Percentiles rank a stretch among this genome's conserved stretches.
Evolutionary conservation across 2,113 vertebrate genomes (phyloP).

Genomic region (Passer montanus): DNA sequence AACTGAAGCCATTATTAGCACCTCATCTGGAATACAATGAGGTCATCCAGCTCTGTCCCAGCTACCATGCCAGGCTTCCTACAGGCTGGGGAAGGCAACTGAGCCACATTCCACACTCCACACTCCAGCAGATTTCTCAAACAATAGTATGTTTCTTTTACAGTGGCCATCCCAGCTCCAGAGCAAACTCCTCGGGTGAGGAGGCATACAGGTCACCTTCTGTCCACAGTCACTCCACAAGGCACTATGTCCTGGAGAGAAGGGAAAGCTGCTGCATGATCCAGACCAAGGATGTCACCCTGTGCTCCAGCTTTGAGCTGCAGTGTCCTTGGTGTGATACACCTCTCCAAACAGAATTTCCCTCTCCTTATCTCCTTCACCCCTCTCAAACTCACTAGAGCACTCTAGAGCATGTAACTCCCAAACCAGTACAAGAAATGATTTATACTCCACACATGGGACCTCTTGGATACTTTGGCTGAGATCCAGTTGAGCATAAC

Average conservation of each 20-base stretch:
- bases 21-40: neutral
- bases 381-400: neutral
- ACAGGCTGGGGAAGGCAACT: neutral
- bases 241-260: accelerated
- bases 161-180: neutral
- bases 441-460: neutral
- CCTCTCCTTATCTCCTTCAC: neutral
- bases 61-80: neutral
- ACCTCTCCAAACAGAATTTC: neutral
- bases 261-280: neutral
- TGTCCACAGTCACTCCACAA: neutral
- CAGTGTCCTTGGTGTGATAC: neutral
- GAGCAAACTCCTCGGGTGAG: neutral
- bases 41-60: neutral
- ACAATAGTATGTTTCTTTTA: neutral
- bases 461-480: neutral
- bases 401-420: neutral
- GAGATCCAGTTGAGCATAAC: neutral
- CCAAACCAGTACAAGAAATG: neutral
- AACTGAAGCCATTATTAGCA: neutral
- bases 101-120: neutral
- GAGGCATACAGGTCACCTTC: neutral
- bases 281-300: neutral
- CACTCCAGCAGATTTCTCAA: neutral
- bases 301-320: neutral